These are phyloP conservation scores for Masnerella sp. DNA, from an alignment of 2,888 invertebrate genomes.

Conservation along the genomic window DNA sequence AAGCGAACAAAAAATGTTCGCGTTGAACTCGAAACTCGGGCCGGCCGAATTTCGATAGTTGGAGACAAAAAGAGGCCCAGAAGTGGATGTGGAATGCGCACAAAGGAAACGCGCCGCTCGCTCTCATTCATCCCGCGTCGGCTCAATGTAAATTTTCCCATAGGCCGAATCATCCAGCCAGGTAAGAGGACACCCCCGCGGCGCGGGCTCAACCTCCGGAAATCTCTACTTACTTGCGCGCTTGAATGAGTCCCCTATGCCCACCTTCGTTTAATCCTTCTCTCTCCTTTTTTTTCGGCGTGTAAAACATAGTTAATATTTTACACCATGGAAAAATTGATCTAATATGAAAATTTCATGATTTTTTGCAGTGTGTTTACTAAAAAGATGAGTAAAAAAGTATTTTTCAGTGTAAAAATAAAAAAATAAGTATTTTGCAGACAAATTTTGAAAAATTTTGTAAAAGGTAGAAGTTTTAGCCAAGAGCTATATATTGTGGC, in stretches of 20 bases:
- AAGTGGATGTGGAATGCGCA: slow-evolving; percentile 70
- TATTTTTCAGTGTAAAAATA: no score
- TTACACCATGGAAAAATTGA: background rate
- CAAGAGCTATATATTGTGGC: no score
- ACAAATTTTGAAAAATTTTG: no score
- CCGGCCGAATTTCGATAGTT: slow-evolving; percentile 20
- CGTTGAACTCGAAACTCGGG: slow-evolving; percentile 3
- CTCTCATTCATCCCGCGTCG: slow-evolving; percentile 71
- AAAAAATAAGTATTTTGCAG: no score
- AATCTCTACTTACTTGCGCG: slow-evolving; percentile 76
- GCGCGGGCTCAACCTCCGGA: slow-evolving; percentile 72
- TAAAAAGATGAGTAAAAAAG: no score
- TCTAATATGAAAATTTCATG: no score
- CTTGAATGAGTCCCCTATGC: slow-evolving; percentile 69
- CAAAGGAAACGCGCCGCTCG: slow-evolving; percentile 73
- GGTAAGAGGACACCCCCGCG: slow-evolving; percentile 74
- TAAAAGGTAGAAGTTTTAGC: no score
- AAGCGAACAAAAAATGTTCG: background rate
- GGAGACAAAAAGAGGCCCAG: slow-evolving; percentile 32
- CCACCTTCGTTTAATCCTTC: slow-evolving; percentile 42
- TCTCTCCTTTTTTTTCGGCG: slow-evolving; percentile 3
- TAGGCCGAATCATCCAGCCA: slow-evolving; percentile 65
- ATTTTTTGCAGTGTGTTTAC: no score
- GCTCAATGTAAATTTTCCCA: slow-evolving; percentile 73
- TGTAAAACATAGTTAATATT: background rate